Base-by-base conservation (phyloP, 2,888 invertebrate genomes). In the Cyrtodaria siliqua region DNA sequence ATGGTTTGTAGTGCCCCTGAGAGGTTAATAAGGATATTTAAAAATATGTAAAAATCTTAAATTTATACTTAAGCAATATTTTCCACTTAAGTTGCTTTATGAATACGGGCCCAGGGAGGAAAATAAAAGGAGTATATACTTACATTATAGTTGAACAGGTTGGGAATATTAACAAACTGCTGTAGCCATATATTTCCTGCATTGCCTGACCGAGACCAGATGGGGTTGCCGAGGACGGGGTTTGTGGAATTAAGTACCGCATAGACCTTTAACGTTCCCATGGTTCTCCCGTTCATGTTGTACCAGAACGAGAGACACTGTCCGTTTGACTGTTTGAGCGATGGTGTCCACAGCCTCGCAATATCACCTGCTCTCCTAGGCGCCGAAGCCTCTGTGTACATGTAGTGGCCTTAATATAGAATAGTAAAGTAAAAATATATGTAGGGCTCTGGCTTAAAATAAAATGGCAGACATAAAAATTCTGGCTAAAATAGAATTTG, bases 321-420 rank as follows among this genome's bases (percentile, higher is more conserved):
- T 1, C 83, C 82, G 42, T 66, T 78, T 49, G 53, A 42, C 6
- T 69, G 55, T 2, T 66, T 49, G 20, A 82, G 60, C 3, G 79
- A 44, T 20, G 81, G 83, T 0, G 82, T 83, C 82, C 78, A 68
- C 16, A 88, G 67, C 23, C 78, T 42, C 1, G 86, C 86, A 24
- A 71, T 84, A 67, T 86, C 86, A 2, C 95, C 95, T 1, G 94
- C 94, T 76, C 94, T 87, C 59, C 95, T 91, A 0, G 95, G 95
- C 79, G 94, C 94, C 2, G 94, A 93, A 0, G 95, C 94, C 87
- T 95, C 95, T 52, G 95, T 95, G 90, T 92, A 95, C 0, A 94
- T 94, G 84, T 95, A 95, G 69, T 90, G 85, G 47, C 90, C 90
- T 90, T 76, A 14, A 72, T n/a, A n/a, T n/a, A n/a, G n/a, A n/a